Evolutionary conservation across 1,140 invertebrate species (phyloP).

Genomic region (Formica exsecta): DNA sequence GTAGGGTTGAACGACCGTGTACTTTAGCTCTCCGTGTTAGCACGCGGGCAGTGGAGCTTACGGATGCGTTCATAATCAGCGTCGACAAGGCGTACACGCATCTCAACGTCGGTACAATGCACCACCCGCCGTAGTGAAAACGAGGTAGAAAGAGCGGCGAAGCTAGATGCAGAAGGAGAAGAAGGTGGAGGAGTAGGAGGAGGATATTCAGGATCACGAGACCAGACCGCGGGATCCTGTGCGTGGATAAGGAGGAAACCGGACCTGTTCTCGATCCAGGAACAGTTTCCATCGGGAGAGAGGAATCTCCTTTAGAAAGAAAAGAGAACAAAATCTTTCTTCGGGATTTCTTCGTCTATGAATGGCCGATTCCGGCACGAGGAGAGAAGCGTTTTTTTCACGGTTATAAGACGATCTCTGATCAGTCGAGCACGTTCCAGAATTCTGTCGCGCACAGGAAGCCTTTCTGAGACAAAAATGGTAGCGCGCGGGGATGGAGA

Average conservation of each 20-base stretch:
- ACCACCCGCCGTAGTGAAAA: constrained; percentile 31
- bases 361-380: constrained; percentile 50
- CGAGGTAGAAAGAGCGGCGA: constrained; percentile 39
- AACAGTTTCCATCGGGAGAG: constrained; percentile 55
- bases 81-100: constrained; percentile 77
- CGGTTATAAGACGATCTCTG: constrained; percentile 75
- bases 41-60: constrained; percentile 71
- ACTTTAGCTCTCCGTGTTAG: constrained; percentile 69
- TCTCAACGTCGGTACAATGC: constrained; percentile 75
- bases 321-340: constrained; percentile 61
- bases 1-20: constrained; percentile 79
- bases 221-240: constrained; percentile 62
- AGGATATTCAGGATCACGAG: constrained; percentile 71
- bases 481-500: constrained; percentile 49
- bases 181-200: constrained; percentile 25
- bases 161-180: constrained; percentile 36
- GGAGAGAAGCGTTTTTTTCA: constrained; percentile 49
- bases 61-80: constrained; percentile 79
- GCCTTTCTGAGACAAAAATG: constrained; percentile 62
- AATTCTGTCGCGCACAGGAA: constrained; percentile 30
- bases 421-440: constrained; percentile 73
- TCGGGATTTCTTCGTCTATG: constrained; percentile 57
- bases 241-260: constrained; percentile 55
- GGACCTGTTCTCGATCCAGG: constrained; percentile 73
- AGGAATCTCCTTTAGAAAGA: constrained; percentile 63